A percentile compares a stretch with the other conserved stretches of the same genome.
phyloP scores from a whole-genome alignment of 2,797 vertebrate genomes.

The Cuniculus paca region DNA sequence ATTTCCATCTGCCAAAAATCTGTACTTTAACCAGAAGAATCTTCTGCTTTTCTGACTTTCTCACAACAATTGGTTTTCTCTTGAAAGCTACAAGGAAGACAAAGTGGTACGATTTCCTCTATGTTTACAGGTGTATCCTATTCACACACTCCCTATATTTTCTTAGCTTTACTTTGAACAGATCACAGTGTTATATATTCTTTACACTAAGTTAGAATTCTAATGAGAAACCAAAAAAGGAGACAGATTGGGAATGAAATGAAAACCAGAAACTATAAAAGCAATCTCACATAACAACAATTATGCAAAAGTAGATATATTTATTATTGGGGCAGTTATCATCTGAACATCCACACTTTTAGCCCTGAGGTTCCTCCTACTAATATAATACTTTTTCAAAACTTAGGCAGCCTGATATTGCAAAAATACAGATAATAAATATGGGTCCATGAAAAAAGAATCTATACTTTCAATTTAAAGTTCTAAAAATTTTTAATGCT shows the following conservation, averaged over 20 bases:
- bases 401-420: neutral
- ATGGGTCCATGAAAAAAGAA: neutral
- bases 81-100: constrained; percentile 52
- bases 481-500: constrained; percentile 4
- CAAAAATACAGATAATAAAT: constrained; percentile 47
- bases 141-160: neutral
- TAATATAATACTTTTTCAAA: constrained; percentile 14
- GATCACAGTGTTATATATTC: neutral
- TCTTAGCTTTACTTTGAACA: constrained; percentile 21
- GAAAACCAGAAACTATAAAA: constrained; percentile 47
- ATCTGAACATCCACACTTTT: neutral
- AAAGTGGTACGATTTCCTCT: neutral
- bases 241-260: neutral
- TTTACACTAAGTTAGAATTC: constrained; percentile 22
- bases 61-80: constrained; percentile 40
- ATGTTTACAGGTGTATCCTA: neutral
- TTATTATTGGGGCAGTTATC: neutral
- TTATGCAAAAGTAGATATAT: neutral
- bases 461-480: constrained; percentile 9
- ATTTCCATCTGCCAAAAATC: constrained; percentile 65
- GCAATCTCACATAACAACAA: constrained; percentile 3
- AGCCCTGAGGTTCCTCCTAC: neutral
- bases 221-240: constrained; percentile 26
- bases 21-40: constrained; percentile 65
- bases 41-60: constrained; percentile 57